A percentile compares a stretch with the other conserved stretches of the same genome.
These are phyloP conservation scores for Platyscapa corneri DNA, from an alignment of 1,140 invertebrate genomes.

Conservation along the genomic window DNA sequence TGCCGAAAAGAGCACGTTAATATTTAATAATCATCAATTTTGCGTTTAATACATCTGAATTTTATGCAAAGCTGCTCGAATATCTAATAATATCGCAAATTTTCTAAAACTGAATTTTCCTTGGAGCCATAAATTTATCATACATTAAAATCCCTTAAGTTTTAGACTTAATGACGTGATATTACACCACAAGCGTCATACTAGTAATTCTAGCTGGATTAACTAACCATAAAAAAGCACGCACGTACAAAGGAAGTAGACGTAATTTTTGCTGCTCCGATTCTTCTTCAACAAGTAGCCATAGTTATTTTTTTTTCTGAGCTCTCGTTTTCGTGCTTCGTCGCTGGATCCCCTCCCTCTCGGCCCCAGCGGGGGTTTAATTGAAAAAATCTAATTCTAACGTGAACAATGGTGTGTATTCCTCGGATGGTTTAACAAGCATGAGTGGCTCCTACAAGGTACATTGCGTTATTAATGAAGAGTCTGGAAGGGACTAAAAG, in stretches of 20 bases:
- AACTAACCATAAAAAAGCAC: neutral
- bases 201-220: conserved; percentile 4
- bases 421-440: conserved; percentile 38
- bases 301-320: neutral
- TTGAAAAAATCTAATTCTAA: conserved; percentile 53
- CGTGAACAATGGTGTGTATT: conserved; percentile 43
- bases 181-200: neutral
- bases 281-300: too few relatives aligned
- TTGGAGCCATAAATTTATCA: neutral
- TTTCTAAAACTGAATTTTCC: too few relatives aligned
- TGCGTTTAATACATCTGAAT: too few relatives aligned
- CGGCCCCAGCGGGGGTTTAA: conserved; percentile 27
- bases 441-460: conserved; percentile 45
- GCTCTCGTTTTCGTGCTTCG: too few relatives aligned
- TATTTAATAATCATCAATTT: too few relatives aligned
- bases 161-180: neutral
- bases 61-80: too few relatives aligned
- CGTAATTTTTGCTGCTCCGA: conserved; percentile 11
- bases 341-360: too few relatives aligned
- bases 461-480: conserved; percentile 46
- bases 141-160: neutral
- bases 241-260: neutral
- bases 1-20: too few relatives aligned
- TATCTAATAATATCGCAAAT: too few relatives aligned
- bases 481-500: conserved; percentile 11